Conservation (phyloP, 2,888 invertebrate species). For the Xestia rhomboidea region DNA sequence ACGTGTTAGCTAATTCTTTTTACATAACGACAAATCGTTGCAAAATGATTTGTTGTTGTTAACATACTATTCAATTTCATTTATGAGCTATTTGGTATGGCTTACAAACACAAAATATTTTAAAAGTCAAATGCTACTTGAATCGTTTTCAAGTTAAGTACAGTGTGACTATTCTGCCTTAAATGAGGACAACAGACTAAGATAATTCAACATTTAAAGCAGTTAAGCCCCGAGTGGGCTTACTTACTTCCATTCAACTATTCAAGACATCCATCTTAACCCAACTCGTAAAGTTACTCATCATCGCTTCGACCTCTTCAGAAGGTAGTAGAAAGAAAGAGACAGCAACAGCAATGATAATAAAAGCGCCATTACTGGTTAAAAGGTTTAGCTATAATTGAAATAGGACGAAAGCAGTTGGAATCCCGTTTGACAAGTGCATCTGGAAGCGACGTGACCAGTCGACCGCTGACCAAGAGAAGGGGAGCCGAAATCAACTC, state of each 20-base stretch:
- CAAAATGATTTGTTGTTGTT: slow-evolving; percentile 23
- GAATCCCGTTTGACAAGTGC: slow-evolving; percentile 71
- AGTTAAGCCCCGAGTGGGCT: not conserved
- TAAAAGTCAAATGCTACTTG: not conserved
- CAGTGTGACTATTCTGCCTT: not conserved
- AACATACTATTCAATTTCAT: slow-evolving; percentile 27
- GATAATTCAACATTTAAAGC: not conserved
- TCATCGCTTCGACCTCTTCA: slow-evolving; percentile 23
- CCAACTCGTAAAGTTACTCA: slow-evolving; percentile 4
- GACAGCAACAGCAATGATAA: slow-evolving; percentile 19
- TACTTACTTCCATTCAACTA: not conserved
- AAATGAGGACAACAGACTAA: not conserved
- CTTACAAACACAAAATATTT: not conserved
- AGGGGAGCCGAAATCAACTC: slow-evolving; percentile 33
- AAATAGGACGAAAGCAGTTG: slow-evolving; percentile 52
- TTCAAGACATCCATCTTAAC: slow-evolving; percentile 31
- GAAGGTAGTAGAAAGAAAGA: slow-evolving; percentile 27
- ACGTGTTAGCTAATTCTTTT: slow-evolving; percentile 36
- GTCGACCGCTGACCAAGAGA: slow-evolving; percentile 29
- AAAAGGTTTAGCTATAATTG: slow-evolving; percentile 33
- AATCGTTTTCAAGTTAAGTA: slow-evolving; percentile 1
- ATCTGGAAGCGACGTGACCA: slow-evolving; percentile 55
- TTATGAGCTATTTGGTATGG: not conserved
- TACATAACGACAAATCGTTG: slow-evolving; percentile 27
- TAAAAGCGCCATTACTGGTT: slow-evolving; percentile 29